Base-by-base conservation (phyloP, 2,797 vertebrate species). In the Pyrocephalus nanus region DNA sequence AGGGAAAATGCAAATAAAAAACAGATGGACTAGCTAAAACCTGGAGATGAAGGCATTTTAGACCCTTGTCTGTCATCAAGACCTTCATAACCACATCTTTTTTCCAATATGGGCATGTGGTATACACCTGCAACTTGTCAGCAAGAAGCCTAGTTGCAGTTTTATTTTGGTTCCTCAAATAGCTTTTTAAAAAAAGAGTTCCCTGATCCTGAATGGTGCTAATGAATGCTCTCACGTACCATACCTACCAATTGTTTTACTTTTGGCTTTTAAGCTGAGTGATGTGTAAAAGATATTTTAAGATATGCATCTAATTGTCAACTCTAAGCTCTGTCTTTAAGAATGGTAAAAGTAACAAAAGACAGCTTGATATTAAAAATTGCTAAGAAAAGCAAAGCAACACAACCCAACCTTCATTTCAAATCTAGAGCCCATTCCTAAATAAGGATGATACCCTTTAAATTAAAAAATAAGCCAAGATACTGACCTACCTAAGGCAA, bases 1-100 rank as follows among this genome's bases (percentile, higher is more conserved):
- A 74, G 69, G 54, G 54, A 50, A 95, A 92, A 96, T 55, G 51
- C 64, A 95, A 95, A 96, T 78, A 57, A 48, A 88, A 92, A 94
- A 3, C 94, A 96, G 92, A 96, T 85, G 95, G 40, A 77, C 47
- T 30, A 45, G 45, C 58, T 84, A 40, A 87, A 95, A 84, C 51
- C 80, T 89, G 72, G 91, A 93, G 91, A 96, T 94, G 84, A 96
- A 93, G 32, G 89, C 81, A 93, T 90, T 86, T 88, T 88, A 86
- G 89, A 92, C 73, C 96, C 90, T 89, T 93, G 93, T 95, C 97
- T 97, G 95, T 97, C 96, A 96, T 78, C 97, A 95, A 76, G 75
- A 67, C 66, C 74, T 62, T 82, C 88, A 86, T 29, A 86, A 88
- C 76, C 0, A 10, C 64, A 85, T 89, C 65, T 79, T 95, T 94